A percentile compares a stretch with the other conserved stretches of the same genome.
Conservation (phyloP, 2,113 vertebrate genomes). For the Siphamia tubifer region DNA sequence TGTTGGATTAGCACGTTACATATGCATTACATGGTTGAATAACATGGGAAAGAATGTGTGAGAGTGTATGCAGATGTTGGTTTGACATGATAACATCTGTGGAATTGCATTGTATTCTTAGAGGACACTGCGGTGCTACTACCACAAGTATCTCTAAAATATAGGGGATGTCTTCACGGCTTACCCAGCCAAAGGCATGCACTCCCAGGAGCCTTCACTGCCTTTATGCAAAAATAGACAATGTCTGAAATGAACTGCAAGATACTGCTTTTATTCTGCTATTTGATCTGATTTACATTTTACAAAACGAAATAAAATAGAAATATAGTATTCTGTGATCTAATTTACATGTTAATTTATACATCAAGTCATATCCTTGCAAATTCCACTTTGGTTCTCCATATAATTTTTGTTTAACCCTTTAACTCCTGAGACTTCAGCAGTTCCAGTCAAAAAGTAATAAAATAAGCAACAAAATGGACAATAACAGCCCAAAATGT, state of each 20-base stretch:
- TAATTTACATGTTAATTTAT: neutral
- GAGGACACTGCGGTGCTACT: slow-evolving; percentile 10
- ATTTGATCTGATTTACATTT: neutral
- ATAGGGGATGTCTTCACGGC: slow-evolving; percentile 20
- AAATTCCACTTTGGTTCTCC: no score
- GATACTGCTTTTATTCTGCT: no score
- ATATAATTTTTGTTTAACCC: no score
- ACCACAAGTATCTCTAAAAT: slow-evolving; percentile 49
- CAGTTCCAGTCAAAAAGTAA: no score
- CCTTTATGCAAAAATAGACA: slow-evolving; percentile 9
- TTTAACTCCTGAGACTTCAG: no score
- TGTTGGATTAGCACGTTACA: no score
- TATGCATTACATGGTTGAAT: no score
- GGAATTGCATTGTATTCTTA: slow-evolving; percentile 9
- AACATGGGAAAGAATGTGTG: neutral
- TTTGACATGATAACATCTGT: slow-evolving; percentile 25
- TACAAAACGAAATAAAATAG: neutral
- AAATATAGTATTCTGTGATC: no score
- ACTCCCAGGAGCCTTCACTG: neutral
- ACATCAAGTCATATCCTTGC: no score
- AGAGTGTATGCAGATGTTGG: neutral
- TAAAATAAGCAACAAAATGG: no score
- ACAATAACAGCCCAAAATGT: no score
- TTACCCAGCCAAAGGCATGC: slow-evolving; percentile 26
- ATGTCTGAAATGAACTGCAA: neutral